phyloP scores from a whole-genome alignment of 2,888 invertebrate genomes.

The Chorisops tibialis region DNA sequence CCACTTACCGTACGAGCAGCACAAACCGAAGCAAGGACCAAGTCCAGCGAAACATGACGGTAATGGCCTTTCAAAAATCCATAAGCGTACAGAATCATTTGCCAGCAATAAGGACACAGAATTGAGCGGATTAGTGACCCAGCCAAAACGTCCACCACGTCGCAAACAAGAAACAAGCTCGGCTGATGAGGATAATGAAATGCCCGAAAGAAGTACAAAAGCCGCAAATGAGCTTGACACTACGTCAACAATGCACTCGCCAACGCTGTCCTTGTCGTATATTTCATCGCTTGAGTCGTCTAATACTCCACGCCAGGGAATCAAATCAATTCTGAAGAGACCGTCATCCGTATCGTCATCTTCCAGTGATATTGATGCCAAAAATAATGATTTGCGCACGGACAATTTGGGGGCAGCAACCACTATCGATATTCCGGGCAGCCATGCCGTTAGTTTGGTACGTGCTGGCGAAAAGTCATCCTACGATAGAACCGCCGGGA shows the following conservation, averaged over 20 bases:
- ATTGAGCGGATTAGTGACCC: conserved; percentile 4
- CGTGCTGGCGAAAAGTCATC: not conserved
- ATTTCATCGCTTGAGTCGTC: not conserved
- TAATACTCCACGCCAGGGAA: conserved; percentile 38
- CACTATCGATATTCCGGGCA: not conserved
- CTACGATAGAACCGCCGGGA: conserved; percentile 35
- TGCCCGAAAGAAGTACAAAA: not conserved
- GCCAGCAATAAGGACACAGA: not conserved
- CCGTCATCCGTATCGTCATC: conserved; percentile 49
- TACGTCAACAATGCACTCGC: not conserved
- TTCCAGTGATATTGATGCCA: conserved; percentile 44
- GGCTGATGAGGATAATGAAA: conserved; percentile 23
- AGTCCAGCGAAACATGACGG: not conserved
- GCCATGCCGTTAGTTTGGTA: conserved; percentile 17
- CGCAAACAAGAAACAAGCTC: conserved; percentile 37
- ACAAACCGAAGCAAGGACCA: not conserved
- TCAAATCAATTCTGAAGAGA: conserved; percentile 62
- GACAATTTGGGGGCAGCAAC: conserved; percentile 4
- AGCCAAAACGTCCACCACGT: conserved; percentile 48
- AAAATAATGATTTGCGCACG: conserved; percentile 37
- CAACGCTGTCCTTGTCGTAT: not conserved
- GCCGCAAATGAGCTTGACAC: not conserved
- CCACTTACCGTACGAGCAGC: not conserved
- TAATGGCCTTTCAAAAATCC: conserved; percentile 11
- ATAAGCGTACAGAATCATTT: conserved; percentile 31